phyloP scores from a whole-genome alignment of 2,113 vertebrate species.

The Lasiurus cinereus region DNA sequence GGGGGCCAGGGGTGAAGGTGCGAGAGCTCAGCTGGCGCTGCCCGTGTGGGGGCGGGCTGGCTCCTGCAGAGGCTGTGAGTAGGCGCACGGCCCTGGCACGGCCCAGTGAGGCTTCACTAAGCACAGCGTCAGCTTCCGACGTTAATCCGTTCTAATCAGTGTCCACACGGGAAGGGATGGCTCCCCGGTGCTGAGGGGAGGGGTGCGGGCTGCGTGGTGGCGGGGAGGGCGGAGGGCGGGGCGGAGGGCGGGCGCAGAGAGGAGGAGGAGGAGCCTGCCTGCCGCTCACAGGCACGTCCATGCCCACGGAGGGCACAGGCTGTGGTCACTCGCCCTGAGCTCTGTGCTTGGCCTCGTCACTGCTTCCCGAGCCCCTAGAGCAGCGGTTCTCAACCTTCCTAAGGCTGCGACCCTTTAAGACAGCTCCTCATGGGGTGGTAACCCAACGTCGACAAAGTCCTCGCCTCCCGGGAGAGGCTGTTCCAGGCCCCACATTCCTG shows the following conservation, averaged over 20 bases:
- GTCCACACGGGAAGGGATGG: constrained; percentile 67
- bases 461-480: constrained; percentile 70
- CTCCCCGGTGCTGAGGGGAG: constrained; percentile 27
- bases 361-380: no score
- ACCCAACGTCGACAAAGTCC: constrained; percentile 42
- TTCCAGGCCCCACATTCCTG: background rate
- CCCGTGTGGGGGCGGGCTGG: constrained; percentile 75
- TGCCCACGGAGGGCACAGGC: background rate
- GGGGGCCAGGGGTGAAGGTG: accelerated
- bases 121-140: constrained; percentile 85
- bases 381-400: no score
- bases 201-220: background rate
- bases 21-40: background rate
- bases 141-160: constrained; percentile 85
- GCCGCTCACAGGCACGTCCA: no score
- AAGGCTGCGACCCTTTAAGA: no score
- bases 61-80: constrained; percentile 73
- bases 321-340: background rate
- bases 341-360: no score
- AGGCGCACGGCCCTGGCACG: constrained; percentile 80
- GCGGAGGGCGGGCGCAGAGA: background rate
- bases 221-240: accelerated
- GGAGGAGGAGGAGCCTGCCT: no score
- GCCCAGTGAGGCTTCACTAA: constrained; percentile 80
- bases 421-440: no score